Percentiles rank a stretch among this genome's conserved stretches.
These are phyloP conservation scores for Erpornis zantholeuca DNA, from an alignment of 2,113 vertebrate species.

Conservation along the genomic window DNA sequence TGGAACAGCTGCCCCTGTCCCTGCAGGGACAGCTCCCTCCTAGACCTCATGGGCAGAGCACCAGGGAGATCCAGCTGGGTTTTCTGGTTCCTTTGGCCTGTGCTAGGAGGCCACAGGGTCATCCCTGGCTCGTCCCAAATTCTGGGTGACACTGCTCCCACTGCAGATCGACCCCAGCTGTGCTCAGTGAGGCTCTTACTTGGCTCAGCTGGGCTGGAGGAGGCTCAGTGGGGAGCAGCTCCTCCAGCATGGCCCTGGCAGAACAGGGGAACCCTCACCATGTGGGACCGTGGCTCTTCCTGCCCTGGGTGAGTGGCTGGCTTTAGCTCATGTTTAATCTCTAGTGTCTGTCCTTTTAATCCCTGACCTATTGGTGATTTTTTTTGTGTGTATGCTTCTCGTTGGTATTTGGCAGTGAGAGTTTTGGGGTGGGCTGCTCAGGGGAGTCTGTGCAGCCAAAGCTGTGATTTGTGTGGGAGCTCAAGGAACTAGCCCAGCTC, in stretches of 20 bases:
- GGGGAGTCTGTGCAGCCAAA: not conserved
- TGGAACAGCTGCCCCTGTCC: not conserved
- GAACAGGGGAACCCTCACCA: fast-evolving
- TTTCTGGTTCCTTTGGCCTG: not conserved
- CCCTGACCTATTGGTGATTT: fast-evolving
- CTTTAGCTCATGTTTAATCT: not conserved
- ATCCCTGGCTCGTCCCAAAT: not conserved
- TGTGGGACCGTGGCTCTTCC: fast-evolving
- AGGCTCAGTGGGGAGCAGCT: not conserved
- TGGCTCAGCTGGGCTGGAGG: not conserved
- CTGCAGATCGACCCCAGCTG: fast-evolving
- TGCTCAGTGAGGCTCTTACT: fast-evolving
- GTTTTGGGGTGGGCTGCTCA: not conserved
- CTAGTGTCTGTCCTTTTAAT: not conserved
- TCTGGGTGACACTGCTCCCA: fast-evolving
- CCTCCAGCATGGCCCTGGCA: not conserved
- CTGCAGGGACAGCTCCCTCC: not conserved
- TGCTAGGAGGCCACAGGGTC: not conserved
- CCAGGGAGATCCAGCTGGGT: fast-evolving
- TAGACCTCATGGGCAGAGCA: fast-evolving
- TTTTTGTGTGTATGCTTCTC: not conserved
- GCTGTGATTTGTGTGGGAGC: not conserved
- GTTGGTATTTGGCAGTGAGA: fast-evolving
- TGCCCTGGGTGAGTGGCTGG: not conserved
- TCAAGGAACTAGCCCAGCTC: fast-evolving